Evolutionary conservation across 2,888 invertebrate genomes (phyloP), one percentile per base, ranked within the genome.

Genomic region (Caenorhabditis sp.): DNA sequence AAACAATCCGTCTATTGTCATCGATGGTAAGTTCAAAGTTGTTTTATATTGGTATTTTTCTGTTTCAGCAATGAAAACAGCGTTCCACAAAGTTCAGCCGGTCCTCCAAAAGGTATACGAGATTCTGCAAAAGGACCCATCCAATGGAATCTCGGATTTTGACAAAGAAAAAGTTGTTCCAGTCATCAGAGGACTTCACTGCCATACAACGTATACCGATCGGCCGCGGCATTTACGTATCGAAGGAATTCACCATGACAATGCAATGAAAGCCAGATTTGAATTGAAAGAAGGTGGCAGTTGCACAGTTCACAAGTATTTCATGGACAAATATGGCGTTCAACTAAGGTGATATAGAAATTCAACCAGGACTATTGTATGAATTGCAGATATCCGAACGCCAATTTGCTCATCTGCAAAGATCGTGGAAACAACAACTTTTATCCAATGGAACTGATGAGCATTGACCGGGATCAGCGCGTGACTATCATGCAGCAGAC

Each of bases 401-500:
- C 74, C 2, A 81, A 80, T 35, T 58, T 82, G 11, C 45, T 81
- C n/a, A 27, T 71, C n/a, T 71, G 65, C 15, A 63, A 62, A 3
- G 63, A 80, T 15, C 45, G 68, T 9, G 79, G 76, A 37, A 61
- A 68, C 1, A 11, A 55, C 5, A 77, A 75, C 43, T 53, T 53
- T 30, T 81, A 71, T 22, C 84, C 84, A 0, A 78, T 82, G 78
- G 84, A 84, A 30, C 11, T 81, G 22, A 46, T 73, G 50, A 41
- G 13, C 0, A 73, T 84, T 20, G 13, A 61, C 15, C 73, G 73
- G 13, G 74, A 75, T 35, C 85, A 85, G 46, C 70, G 84, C 4
- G 84, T 84, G 0, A 78, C 68, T 1, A 74, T 81, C 17, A 30
- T 68, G 8, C 83, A 84, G 41, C 66, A 66, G n/a, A 82, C 80